A percentile compares a stretch with the other conserved stretches of the same genome.
Conservation (phyloP, 2,888 invertebrate species). For the Drosophila ochracea region DNA sequence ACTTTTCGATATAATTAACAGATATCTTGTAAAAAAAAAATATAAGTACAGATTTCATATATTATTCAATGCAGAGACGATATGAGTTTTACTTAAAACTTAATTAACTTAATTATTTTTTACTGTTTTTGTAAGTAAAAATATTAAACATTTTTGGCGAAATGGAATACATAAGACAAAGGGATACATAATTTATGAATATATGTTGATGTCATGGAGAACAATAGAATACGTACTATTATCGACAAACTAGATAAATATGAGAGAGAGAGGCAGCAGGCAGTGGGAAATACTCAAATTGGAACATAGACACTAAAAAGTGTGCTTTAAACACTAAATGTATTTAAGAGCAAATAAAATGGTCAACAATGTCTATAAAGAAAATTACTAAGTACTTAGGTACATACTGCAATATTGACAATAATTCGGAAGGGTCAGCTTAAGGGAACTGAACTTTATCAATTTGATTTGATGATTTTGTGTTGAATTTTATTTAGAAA, state of each 20-base stretch:
- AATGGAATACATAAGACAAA: neutral
- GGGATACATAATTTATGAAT: neutral
- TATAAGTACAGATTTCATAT: neutral
- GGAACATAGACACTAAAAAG: neutral
- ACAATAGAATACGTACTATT: neutral
- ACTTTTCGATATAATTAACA: neutral
- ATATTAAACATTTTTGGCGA: neutral
- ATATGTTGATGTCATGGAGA: neutral
- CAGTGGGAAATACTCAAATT: constrained; percentile 1
- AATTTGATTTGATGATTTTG: constrained; percentile 22
- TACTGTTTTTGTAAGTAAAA: neutral
- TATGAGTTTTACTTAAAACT: neutral
- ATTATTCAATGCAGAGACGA: neutral
- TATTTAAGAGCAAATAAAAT: constrained; percentile 2
- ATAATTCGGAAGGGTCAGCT: constrained; percentile 12
- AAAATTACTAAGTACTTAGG: constrained; percentile 13
- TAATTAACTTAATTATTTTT: neutral
- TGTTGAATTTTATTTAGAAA: constrained; percentile 25
- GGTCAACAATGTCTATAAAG: constrained; percentile 16
- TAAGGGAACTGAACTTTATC: constrained; percentile 44
- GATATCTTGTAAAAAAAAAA: neutral
- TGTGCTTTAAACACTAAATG: constrained; percentile 6
- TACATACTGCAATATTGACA: constrained; percentile 28
- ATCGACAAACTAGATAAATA: neutral
- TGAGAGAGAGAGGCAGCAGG: constrained; percentile 4